Conservation (phyloP, 2,113 vertebrate species). For the Oreochromis spilurus region DNA sequence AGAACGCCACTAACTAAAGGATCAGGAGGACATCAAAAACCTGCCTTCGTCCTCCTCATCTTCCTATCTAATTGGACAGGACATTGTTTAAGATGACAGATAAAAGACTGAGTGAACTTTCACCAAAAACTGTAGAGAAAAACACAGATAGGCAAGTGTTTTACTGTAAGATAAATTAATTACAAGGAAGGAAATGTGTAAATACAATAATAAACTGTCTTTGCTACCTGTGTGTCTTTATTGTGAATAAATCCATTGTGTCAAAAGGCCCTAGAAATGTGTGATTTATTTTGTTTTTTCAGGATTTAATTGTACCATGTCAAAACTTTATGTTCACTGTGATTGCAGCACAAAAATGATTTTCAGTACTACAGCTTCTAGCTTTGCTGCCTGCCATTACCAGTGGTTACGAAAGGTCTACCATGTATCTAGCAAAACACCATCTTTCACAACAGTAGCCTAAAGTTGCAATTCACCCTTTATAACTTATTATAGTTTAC, state of each 20-base stretch:
- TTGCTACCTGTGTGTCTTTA: not conserved
- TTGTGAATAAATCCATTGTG: not conserved
- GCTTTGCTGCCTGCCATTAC: not conserved
- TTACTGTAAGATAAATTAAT: not conserved
- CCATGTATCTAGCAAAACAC: too few species aligned
- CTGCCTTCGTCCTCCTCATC: not conserved
- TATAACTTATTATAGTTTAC: too few species aligned
- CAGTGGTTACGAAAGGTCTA: not conserved
- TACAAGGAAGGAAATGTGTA: not conserved
- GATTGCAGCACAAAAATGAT: not conserved
- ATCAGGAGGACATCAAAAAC: not conserved
- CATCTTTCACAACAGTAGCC: too few species aligned
- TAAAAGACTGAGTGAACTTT: not conserved
- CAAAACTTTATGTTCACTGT: not conserved
- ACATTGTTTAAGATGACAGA: not conserved
- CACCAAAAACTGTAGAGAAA: not conserved
- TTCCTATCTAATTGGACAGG: not conserved
- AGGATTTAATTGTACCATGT: not conserved
- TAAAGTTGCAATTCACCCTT: too few species aligned
- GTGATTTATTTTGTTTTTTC: not conserved
- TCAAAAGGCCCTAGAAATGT: not conserved
- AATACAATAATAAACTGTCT: conserved; percentile 6
- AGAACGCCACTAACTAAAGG: conserved; percentile 36
- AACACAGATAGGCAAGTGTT: not conserved
- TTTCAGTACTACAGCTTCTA: not conserved